phyloP scores from a whole-genome alignment of 2,797 vertebrate species.

The Spatula versicolor region DNA sequence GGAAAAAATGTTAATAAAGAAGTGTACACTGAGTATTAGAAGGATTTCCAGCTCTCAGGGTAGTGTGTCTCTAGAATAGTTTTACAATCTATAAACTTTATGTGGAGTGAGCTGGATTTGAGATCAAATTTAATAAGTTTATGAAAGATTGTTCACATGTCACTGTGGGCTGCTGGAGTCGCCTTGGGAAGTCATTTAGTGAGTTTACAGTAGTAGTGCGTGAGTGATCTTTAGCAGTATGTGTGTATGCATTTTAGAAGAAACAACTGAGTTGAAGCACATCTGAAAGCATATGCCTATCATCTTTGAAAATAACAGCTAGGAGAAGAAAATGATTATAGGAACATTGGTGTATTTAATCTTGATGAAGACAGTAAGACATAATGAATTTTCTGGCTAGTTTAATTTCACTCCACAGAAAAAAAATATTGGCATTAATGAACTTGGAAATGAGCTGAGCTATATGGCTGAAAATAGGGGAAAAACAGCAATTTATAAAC shows the following conservation, averaged over 20 bases:
- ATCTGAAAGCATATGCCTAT: background rate
- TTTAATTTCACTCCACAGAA: background rate
- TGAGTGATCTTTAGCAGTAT: background rate
- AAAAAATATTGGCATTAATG: background rate
- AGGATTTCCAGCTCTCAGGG: background rate
- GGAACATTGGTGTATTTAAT: background rate
- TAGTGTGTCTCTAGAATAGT: background rate
- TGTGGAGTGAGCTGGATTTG: background rate
- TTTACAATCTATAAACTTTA: background rate
- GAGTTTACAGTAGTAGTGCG: background rate
- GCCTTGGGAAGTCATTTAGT: background rate
- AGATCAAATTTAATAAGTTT: background rate
- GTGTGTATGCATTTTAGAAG: background rate
- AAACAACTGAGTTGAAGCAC: background rate
- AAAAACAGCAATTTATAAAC: slow-evolving; percentile 21
- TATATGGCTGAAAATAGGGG: background rate
- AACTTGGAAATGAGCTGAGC: background rate
- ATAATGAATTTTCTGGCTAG: background rate
- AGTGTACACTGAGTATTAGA: background rate
- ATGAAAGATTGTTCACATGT: background rate
- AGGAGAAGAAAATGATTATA: background rate
- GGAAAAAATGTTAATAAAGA: background rate
- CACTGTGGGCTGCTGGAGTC: background rate
- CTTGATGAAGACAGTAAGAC: background rate
- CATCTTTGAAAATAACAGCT: background rate